phyloP scores from a whole-genome alignment of 1,140 invertebrate species.

The Tribolium madens region DNA sequence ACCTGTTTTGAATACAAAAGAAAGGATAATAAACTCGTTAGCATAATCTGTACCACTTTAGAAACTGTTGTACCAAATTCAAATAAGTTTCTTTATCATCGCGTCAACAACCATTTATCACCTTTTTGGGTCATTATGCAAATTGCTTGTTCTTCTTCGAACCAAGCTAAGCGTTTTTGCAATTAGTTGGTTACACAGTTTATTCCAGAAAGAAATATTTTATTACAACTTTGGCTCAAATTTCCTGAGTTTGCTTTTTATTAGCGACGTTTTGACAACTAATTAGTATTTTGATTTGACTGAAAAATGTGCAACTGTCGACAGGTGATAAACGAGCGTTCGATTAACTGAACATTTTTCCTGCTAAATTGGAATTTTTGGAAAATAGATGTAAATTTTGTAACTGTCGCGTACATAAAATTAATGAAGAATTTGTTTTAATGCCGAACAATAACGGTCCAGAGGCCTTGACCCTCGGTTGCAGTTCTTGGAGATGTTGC shows the following conservation, averaged over 20 bases:
- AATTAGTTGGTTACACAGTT: background rate
- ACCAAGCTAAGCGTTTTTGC: background rate
- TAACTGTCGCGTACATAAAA: background rate
- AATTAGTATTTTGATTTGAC: too few species aligned
- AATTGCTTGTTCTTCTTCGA: background rate
- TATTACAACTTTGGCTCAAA: background rate
- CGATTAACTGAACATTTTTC: too few species aligned
- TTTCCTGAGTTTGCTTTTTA: background rate
- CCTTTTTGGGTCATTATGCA: constrained; percentile 27
- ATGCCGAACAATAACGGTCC: constrained; percentile 16
- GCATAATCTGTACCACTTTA: background rate
- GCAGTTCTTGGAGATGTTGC: constrained; percentile 38
- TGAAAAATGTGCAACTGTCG: background rate
- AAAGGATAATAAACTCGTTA: background rate
- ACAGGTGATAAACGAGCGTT: too few species aligned
- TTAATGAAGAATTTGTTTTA: constrained; percentile 26
- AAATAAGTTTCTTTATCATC: background rate
- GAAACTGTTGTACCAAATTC: constrained; percentile 1
- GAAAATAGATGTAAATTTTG: background rate
- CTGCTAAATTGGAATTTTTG: too few species aligned
- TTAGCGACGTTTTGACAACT: too few species aligned
- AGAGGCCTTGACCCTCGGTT: constrained; percentile 28
- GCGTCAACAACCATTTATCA: background rate
- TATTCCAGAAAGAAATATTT: too few species aligned
- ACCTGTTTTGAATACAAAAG: background rate